Base-by-base conservation (phyloP, 53 echinoderm and acorn worm species). In the Luidia sarsii region DNA sequence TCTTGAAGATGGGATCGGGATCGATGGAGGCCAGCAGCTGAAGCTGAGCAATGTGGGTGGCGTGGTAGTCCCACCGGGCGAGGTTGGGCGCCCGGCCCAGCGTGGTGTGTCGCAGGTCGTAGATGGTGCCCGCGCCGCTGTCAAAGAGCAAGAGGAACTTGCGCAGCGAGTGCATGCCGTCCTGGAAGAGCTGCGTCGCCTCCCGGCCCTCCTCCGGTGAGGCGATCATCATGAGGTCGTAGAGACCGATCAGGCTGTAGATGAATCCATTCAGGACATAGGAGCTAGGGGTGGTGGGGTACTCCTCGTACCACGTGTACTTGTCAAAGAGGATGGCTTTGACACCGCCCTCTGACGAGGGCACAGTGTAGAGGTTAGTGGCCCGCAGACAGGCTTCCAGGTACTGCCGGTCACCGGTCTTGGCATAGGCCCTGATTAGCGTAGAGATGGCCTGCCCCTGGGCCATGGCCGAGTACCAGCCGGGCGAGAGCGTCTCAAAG, bases 391-490 rank as follows among this genome's bases (percentile, higher is more conserved):
- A 91, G 30, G 91, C 86, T 22, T 82, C 84, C 29, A 94, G 33
- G 67, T 99, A 99, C 28, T 83, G 75, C 50, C 59, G 80, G 29
- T 91, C 71, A 50, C 89, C 68, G 19, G 99, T 91, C 37, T 82
- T 91, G 18, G 80, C 49, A 49, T 89, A 94, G 0, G 99, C 99
- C n/a, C 99, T 56, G 33, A 89, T 77, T 15, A 99, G 77, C 10
- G 89, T 91, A 1, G 99, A 99, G 56, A 99, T 94, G 19, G 94
- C 99, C 29, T 99, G 99, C 16, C 99, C 99, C 54, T 99, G 99
- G 1, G 94, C 99, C 99, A 99, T 99, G 4, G 99, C 88, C 0
- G 99, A 99, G 49, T 99, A 99, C 99, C 99, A 99, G 15, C 91
- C 94, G 7, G 99, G 91, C 14, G 89, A 75, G 24, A 99, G 68